phyloP scores from a whole-genome alignment of 2,797 vertebrate genomes.

The Chelmon rostratus region DNA sequence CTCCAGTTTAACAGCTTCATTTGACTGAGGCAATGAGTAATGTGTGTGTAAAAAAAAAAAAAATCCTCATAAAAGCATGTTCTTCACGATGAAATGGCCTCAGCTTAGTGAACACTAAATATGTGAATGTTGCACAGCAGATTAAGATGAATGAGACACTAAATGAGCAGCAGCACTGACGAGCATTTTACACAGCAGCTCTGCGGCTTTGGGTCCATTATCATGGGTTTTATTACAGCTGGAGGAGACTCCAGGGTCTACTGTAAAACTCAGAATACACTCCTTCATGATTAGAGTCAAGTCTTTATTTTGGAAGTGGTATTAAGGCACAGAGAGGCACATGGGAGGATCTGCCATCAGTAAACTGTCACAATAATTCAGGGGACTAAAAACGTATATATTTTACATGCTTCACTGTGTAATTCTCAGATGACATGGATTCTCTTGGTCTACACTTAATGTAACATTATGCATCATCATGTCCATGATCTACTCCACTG shows the following conservation, averaged over 20 bases:
- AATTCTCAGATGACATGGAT: slow-evolving; percentile 26
- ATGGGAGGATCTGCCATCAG: not conserved
- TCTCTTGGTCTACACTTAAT: slow-evolving; percentile 5
- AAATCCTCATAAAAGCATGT: slow-evolving; percentile 21
- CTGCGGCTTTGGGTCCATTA: slow-evolving; percentile 54
- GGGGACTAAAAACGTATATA: not conserved
- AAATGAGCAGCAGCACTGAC: slow-evolving; percentile 44
- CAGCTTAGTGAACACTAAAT: slow-evolving; percentile 15
- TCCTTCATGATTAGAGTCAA: slow-evolving; percentile 45
- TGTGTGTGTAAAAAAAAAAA: not conserved
- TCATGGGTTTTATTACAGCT: slow-evolving; percentile 53
- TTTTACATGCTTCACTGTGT: not conserved
- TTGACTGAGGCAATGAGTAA: slow-evolving; percentile 3
- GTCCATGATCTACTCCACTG: slow-evolving; percentile 42
- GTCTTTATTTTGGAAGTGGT: slow-evolving; percentile 20
- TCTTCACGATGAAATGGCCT: not conserved
- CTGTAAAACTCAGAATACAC: slow-evolving; percentile 48
- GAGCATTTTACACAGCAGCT: slow-evolving; percentile 46
- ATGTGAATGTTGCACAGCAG: slow-evolving; percentile 18
- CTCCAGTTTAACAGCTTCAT: slow-evolving; percentile 6
- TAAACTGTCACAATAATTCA: not conserved
- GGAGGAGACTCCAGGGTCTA: slow-evolving; percentile 25
- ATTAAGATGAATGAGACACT: slow-evolving; percentile 47
- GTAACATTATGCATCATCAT: slow-evolving; percentile 52
- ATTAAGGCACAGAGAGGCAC: slow-evolving; percentile 3